These are phyloP conservation scores for Antennarius maculatus DNA, from an alignment of 2,797 vertebrate species.

Conservation along the genomic window DNA sequence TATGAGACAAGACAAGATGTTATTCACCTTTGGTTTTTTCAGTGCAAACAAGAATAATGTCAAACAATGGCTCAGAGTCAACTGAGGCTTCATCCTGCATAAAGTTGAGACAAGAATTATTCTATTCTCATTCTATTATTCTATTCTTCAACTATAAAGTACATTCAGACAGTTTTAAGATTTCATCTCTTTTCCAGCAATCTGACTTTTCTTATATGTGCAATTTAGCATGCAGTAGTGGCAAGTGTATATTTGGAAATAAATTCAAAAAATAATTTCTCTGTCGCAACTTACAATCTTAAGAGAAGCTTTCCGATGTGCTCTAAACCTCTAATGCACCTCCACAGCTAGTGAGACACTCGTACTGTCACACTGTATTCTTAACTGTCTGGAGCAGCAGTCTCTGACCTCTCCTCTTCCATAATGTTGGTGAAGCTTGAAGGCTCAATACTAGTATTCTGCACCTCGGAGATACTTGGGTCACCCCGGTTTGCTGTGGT, in stretches of 20 bases:
- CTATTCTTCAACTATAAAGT: conserved; percentile 8
- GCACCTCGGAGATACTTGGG: conserved; percentile 30
- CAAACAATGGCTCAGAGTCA: conserved; percentile 26
- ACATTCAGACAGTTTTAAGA: conserved; percentile 54
- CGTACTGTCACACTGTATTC: neutral
- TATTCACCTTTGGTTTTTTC: conserved; percentile 44
- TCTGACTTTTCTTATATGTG: conserved; percentile 46
- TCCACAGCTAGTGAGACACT: conserved; percentile 7
- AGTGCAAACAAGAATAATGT: conserved; percentile 51
- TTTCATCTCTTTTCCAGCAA: conserved; percentile 3
- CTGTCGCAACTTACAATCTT: conserved; percentile 42
- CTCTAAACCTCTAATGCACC: conserved; percentile 24
- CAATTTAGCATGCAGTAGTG: conserved; percentile 60
- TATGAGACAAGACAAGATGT: conserved; percentile 18
- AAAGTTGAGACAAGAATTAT: conserved; percentile 11
- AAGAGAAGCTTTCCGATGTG: conserved; percentile 25
- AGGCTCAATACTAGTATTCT: conserved; percentile 12
- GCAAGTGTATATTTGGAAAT: conserved; percentile 23
- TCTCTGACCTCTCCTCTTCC: conserved; percentile 12
- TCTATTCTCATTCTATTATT: no score
- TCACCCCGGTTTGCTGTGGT: conserved; percentile 28
- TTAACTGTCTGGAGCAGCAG: conserved; percentile 26
- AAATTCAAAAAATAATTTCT: conserved; percentile 40
- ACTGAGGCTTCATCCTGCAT: conserved; percentile 39
- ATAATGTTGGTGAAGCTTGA: conserved; percentile 6